Conservation (phyloP, 2,113 vertebrate genomes). For the Megalops atlanticus region DNA sequence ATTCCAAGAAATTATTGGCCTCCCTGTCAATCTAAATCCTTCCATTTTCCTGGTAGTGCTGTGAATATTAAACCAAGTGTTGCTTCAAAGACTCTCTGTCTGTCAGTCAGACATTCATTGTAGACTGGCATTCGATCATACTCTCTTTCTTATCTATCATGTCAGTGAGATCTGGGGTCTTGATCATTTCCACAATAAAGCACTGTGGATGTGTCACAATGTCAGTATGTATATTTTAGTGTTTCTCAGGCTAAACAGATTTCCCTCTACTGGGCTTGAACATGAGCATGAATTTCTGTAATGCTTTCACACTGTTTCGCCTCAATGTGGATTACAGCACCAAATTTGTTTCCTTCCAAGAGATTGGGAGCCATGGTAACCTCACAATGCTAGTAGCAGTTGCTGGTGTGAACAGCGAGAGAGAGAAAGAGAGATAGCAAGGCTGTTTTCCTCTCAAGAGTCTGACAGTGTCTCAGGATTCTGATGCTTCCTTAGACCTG, state of each 20-base stretch:
- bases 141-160: neutral
- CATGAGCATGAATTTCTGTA: neutral
- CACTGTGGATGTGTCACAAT: neutral
- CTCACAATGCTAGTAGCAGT: conserved; percentile 4
- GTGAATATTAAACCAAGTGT: neutral
- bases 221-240: neutral
- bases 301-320: neutral
- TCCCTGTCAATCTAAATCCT: neutral
- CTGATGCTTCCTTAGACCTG: neutral
- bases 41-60: neutral
- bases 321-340: conserved; percentile 22
- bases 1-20: neutral
- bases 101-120: neutral
- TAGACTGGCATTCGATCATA: neutral
- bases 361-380: neutral
- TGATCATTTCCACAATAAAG: neutral
- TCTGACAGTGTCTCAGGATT: too few species aligned
- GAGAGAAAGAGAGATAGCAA: conserved; percentile 1
- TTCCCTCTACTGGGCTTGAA: neutral
- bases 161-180: neutral
- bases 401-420: neutral
- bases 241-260: neutral
- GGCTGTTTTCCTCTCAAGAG: neutral
- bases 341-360: conserved; percentile 14
- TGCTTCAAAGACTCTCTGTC: neutral